Percentiles rank a stretch among this genome's conserved stretches.
Conservation (phyloP, 2,888 invertebrate genomes). For the Choreutis nemorana region DNA sequence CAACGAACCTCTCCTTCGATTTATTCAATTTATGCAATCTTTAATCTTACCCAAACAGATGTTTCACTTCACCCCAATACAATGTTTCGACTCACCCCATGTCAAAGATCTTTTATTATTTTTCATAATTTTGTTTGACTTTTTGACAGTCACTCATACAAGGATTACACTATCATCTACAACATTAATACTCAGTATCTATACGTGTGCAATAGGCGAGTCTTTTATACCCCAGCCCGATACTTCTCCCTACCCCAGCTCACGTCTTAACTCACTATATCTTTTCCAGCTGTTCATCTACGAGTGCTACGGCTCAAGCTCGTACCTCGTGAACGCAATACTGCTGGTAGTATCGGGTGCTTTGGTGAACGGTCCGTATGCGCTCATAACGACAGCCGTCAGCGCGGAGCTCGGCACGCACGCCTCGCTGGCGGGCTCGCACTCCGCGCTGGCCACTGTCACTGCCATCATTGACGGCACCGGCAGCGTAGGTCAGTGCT, state of each 20-base stretch:
- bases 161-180: too few relatives aligned
- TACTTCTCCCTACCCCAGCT: background rate
- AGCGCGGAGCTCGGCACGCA: conserved; percentile 94
- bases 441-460: conserved; percentile 94
- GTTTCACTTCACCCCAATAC: too few relatives aligned
- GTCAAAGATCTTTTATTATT: too few relatives aligned
- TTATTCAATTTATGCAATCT: too few relatives aligned
- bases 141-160: too few relatives aligned
- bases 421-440: conserved; percentile 81
- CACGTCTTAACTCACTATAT: background rate
- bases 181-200: too few relatives aligned
- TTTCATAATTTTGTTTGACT: too few relatives aligned
- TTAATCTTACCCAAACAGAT: too few relatives aligned
- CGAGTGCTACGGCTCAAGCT: conserved; percentile 73
- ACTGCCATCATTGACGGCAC: conserved; percentile 98
- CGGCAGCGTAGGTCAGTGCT: conserved; percentile 77
- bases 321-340: conserved; percentile 68
- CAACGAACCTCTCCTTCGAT: too few relatives aligned
- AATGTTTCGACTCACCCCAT: too few relatives aligned
- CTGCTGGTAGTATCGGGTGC: conserved; percentile 79
- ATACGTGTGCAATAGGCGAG: too few relatives aligned
- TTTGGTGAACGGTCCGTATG: conserved; percentile 95
- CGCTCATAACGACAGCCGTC: conserved; percentile 95
- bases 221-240: too few relatives aligned
- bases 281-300: conserved; percentile 78